Evolutionary conservation across 2,888 invertebrate genomes (phyloP).

Genomic region (Gibbula magus): DNA sequence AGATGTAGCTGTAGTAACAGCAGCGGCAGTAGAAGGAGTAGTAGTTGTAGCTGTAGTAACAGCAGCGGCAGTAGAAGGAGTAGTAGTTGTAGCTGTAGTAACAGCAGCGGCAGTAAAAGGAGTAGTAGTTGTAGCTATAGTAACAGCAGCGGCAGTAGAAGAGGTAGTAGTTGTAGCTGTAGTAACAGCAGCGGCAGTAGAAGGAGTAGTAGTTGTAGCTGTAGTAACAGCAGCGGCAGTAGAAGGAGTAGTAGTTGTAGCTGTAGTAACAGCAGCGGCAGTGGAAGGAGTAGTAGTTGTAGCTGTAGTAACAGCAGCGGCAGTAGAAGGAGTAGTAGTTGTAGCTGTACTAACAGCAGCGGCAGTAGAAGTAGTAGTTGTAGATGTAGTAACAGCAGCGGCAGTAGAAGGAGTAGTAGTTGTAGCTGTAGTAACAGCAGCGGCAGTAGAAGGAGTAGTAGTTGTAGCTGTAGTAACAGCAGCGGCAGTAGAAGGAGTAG

Average conservation of each 20-base stretch:
- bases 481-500: not conserved
- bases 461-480: not conserved
- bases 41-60: not conserved
- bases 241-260: not conserved
- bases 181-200: too few relatives aligned
- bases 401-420: not conserved
- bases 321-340: too few relatives aligned
- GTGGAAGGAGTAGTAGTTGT: not conserved
- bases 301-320: too few relatives aligned
- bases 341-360: not conserved
- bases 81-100: not conserved
- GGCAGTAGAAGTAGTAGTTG: not conserved
- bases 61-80: not conserved
- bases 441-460: not conserved
- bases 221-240: too few relatives aligned
- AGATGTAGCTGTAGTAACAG: not conserved
- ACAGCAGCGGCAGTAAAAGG: not conserved
- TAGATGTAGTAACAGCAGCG: not conserved
- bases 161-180: conserved; percentile 11
- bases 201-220: not conserved
- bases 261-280: not conserved
- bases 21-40: not conserved
- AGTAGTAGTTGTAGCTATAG: not conserved
- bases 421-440: not conserved
- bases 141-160: not conserved